Conservation (phyloP, 2,888 invertebrate genomes). For the Dicroscelio sp. region DNA sequence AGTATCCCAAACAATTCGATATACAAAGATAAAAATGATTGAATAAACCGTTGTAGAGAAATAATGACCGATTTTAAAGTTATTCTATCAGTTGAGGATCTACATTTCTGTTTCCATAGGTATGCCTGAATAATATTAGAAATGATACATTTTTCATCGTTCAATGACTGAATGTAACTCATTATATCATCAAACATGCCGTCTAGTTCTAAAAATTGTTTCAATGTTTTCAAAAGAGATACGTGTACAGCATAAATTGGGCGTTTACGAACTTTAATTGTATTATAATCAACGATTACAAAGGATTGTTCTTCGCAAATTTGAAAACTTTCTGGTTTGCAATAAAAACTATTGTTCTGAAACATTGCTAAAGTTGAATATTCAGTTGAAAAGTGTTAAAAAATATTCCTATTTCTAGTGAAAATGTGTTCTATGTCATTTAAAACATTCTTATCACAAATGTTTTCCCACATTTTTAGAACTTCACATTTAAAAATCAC, state of each 20-base stretch:
- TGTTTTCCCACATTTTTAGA: too few species aligned
- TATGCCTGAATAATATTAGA: too few species aligned
- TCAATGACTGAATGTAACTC: background rate
- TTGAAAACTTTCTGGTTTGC: constrained; percentile 25
- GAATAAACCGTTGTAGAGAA: too few species aligned
- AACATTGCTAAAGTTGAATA: constrained; percentile 13
- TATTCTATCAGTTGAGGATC: too few species aligned
- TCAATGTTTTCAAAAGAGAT: constrained; percentile 53
- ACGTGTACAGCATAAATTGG: constrained; percentile 57
- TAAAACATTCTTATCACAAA: too few species aligned
- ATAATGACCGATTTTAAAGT: too few species aligned
- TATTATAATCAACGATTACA: background rate
- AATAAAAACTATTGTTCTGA: constrained; percentile 20
- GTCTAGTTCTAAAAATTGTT: constrained; percentile 34
- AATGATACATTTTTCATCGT: background rate
- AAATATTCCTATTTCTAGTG: background rate
- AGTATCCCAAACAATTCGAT: too few species aligned
- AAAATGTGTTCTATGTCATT: too few species aligned
- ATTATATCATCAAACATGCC: background rate
- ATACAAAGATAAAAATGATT: too few species aligned
- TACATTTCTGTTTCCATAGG: too few species aligned
- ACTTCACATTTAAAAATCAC: too few species aligned
- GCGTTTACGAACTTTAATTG: background rate
- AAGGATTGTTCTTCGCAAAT: constrained; percentile 13
- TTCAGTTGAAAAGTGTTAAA: constrained; percentile 5